A percentile compares a stretch with the other conserved stretches of the same genome.
These are phyloP conservation scores for Nebria salina DNA, from an alignment of 2,888 invertebrate species.

Conservation along the genomic window DNA sequence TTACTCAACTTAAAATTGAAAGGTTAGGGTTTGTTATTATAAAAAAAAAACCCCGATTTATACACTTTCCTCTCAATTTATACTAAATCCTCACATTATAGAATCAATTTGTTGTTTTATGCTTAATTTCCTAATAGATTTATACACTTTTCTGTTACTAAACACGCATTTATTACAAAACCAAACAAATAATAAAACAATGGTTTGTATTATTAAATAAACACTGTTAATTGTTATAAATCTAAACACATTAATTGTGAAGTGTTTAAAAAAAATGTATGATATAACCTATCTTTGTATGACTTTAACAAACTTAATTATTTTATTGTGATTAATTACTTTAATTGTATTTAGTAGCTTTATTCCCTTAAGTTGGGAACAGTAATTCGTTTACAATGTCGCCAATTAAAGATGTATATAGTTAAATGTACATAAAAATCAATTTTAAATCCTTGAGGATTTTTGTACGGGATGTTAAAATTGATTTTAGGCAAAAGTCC, in stretches of 20 bases:
- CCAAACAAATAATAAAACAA: no score
- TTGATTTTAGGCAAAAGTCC: conserved; percentile 79
- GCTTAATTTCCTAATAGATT: not conserved
- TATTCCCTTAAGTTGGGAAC: no score
- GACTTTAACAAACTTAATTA: not conserved
- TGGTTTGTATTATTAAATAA: no score
- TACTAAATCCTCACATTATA: not conserved
- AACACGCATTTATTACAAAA: no score
- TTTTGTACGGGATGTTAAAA: no score
- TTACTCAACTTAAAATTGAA: conserved; percentile 91
- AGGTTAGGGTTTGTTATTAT: conserved; percentile 68
- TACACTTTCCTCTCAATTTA: conserved; percentile 8
- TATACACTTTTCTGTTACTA: not conserved
- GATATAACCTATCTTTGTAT: not conserved
- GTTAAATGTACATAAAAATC: no score
- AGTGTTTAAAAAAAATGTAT: no score
- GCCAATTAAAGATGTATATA: conserved; percentile 14
- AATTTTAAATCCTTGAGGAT: no score
- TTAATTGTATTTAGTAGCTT: not conserved
- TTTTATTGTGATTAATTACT: conserved; percentile 1
- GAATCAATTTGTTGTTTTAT: not conserved
- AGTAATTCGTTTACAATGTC: not conserved
- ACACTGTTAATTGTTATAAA: no score
- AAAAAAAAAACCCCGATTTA: conserved; percentile 16
- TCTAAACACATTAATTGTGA: no score